Conservation (phyloP, 2,113 vertebrate genomes). For the Gorilla gorilla region DNA sequence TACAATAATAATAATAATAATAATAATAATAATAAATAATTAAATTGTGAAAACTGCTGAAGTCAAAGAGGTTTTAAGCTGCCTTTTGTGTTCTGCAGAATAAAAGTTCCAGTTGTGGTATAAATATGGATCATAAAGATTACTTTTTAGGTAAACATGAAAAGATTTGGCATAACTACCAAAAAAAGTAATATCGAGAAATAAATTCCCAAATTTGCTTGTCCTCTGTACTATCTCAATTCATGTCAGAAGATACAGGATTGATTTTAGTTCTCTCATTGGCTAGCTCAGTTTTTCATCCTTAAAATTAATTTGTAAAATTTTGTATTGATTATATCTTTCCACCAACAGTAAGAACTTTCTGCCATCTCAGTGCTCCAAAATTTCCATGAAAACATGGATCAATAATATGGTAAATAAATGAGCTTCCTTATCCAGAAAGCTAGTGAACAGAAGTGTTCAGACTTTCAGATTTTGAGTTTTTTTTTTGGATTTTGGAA, state of each 20-base stretch:
- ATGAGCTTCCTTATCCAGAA: neutral
- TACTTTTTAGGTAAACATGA: neutral
- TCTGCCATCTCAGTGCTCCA: neutral
- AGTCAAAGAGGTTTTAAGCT: neutral
- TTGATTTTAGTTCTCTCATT: neutral
- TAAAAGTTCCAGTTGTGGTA: neutral
- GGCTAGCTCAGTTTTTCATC: neutral
- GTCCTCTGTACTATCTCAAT: neutral
- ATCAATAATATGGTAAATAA: neutral
- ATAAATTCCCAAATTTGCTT: neutral
- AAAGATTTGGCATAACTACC: neutral
- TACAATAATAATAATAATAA: neutral
- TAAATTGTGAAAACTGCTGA: neutral
- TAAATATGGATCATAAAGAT: neutral
- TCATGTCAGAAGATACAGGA: neutral
- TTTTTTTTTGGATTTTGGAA: neutral
- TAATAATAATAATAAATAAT: neutral
- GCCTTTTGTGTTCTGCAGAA: neutral
- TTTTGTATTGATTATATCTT: neutral
- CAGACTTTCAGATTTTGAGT: neutral
- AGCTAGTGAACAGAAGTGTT: neutral
- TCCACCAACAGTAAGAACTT: neutral
- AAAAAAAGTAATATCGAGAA: neutral
- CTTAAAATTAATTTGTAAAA: neutral
- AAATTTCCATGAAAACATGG: neutral